Base-by-base conservation (phyloP, 2,113 vertebrate genomes). In the Protobothrops flavoviridis region DNA sequence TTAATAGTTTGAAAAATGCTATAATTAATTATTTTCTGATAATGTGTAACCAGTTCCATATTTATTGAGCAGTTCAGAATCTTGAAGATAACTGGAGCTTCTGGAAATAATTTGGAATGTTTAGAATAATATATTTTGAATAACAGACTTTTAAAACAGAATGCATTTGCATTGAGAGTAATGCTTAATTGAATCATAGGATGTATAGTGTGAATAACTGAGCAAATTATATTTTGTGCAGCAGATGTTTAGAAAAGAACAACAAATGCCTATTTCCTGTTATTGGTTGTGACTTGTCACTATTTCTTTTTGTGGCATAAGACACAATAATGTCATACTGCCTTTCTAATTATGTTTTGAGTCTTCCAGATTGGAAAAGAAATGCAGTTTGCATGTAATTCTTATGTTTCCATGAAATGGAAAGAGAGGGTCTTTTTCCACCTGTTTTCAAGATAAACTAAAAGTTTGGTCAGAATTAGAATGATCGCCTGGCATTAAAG, bases 191-290 rank as follows among this genome's bases (percentile, higher is more conserved):
- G 92, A 86, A 55, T 95, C 89, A 93, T 95, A 87, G 95, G 94
- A 92, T 91, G 95, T 91, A 93, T 91, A 96, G 91, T 39, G 94
- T 96, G 93, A 90, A 93, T 88, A 97, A 96, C 95, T 95, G 93
- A 96, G 91, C 56, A 96, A 96, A 96, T 97, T 96, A 92, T 90
- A 85, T 96, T 96, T 96, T 96, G 95, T 95, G 94, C 48, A 96
- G 92, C 95, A 97, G 95, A 95, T 96, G 96, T 95, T 96, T 87
- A 95, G 89, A 91, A 95, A 88, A 91, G 93, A 96, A 93, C 95
- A 95, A 95, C 91, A 95, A 92, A 95, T 57, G 92, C 45, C 52
- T 64, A 33, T 91, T 94, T 96, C 29, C 88, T 93, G 56, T 94
- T 96, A 21, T 64, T 59, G 43, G 94, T 95, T 94, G 50, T 91